Percentiles rank a stretch among this genome's conserved stretches.
These are phyloP conservation scores for Cavia aperea DNA, from an alignment of 2,113 vertebrate genomes.

Conservation along the genomic window DNA sequence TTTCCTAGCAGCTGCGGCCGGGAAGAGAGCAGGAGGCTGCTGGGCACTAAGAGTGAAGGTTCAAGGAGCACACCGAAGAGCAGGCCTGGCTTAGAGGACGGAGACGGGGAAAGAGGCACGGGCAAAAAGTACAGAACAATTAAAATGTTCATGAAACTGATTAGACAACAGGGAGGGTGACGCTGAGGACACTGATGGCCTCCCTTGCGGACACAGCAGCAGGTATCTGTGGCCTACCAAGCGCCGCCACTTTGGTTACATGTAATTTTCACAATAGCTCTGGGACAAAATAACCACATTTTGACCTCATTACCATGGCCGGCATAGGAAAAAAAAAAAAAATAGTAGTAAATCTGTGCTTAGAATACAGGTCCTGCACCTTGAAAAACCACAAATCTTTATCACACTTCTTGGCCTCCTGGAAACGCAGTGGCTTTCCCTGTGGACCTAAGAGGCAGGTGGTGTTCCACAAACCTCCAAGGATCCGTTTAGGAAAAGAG, in stretches of 20 bases:
- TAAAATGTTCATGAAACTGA: neutral
- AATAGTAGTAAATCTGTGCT: neutral
- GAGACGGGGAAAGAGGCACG: neutral
- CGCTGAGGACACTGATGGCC: rapidly evolving
- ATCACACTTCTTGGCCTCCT: neutral
- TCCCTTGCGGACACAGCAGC: neutral
- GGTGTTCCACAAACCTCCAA: neutral
- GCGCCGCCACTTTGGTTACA: neutral
- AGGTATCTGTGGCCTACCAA: neutral
- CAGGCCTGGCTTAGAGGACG: neutral
- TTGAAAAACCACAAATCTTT: neutral
- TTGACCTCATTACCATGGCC: neutral
- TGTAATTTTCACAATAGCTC: neutral
- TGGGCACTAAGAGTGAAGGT: neutral
- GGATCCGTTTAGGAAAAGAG: neutral
- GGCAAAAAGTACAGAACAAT: no score
- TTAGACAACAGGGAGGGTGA: neutral
- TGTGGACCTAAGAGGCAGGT: no score
- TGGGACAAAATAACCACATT: neutral
- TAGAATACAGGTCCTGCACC: neutral
- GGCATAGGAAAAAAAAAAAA: neutral
- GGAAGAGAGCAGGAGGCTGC: neutral
- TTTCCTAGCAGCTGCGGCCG: neutral
- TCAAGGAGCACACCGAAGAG: neutral
- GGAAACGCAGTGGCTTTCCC: neutral